Evolutionary conservation across 2,797 vertebrate species (phyloP).

Genomic region (Notamacropus eugenii): DNA sequence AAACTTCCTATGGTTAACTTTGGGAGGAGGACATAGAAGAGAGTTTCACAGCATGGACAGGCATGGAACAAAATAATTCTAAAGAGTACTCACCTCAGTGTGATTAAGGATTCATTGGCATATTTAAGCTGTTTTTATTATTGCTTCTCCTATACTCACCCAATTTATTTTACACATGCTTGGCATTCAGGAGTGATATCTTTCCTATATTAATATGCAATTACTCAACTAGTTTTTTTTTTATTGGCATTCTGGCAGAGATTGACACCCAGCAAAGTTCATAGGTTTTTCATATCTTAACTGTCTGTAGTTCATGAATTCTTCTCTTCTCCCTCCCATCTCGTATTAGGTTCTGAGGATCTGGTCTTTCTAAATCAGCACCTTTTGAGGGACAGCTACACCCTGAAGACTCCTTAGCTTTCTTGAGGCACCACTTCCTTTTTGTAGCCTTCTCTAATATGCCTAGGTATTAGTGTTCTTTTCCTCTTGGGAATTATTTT

Average conservation of each 20-base stretch:
- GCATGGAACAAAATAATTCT: not conserved
- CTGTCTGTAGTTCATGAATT: not conserved
- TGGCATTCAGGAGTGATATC: slow-evolving; percentile 5
- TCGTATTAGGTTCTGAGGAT: not conserved
- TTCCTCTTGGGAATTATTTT: not conserved
- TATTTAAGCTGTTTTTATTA: not conserved
- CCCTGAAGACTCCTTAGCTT: not conserved
- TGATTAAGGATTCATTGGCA: rapidly evolving
- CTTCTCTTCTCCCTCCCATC: not conserved
- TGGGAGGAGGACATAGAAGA: not conserved
- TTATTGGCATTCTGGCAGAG: not conserved
- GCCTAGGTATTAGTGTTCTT: not conserved
- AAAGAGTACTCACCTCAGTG: not conserved
- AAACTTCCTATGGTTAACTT: not conserved
- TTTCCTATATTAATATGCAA: slow-evolving; percentile 49
- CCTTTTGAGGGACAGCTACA: not conserved
- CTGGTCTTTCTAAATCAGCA: not conserved
- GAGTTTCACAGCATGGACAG: not conserved
- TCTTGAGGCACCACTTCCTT: not conserved
- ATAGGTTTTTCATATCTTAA: not conserved
- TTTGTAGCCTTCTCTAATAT: not conserved
- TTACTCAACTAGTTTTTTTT: not conserved
- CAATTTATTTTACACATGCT: slow-evolving; percentile 32
- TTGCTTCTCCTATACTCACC: not conserved
- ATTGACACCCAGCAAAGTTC: not conserved